Conservation (phyloP, 30 jellyfish, hydroid and myxozoan species). For the Cassiopea andromeda region DNA sequence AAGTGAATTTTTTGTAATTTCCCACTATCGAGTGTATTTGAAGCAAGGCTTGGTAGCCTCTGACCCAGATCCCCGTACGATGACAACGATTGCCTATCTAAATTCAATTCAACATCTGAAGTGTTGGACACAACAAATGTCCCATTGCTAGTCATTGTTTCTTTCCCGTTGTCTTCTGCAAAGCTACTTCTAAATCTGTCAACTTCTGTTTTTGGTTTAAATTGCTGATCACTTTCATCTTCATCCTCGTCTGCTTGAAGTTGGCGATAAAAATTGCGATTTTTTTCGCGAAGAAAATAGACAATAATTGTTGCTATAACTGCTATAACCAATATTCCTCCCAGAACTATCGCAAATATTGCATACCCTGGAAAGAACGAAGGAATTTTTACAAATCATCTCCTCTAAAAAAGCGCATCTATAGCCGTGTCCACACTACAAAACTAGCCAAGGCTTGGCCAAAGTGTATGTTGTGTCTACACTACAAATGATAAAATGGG, state of each 20-base stretch:
- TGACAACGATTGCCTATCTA: not conserved
- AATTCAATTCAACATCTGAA: too few species aligned
- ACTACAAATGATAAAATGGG: too few species aligned
- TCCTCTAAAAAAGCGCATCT: not conserved
- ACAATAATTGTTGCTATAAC: constrained; percentile 3
- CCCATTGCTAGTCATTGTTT: too few species aligned
- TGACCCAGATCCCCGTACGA: not conserved
- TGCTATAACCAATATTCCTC: constrained; percentile 15
- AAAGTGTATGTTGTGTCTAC: too few species aligned
- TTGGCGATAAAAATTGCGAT: not conserved
- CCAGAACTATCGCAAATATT: constrained; percentile 3
- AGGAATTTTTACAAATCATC: not conserved
- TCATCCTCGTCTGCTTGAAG: not conserved
- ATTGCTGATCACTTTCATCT: not conserved
- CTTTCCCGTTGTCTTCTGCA: not conserved
- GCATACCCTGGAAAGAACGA: constrained; percentile 49
- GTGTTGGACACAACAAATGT: too few species aligned
- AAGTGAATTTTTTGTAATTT: constrained; percentile 28
- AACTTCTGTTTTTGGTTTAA: not conserved
- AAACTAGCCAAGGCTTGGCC: too few species aligned
- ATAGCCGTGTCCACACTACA: not conserved
- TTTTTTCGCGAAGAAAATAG: constrained; percentile 2
- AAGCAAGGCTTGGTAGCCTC: not conserved
- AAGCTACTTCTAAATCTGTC: not conserved
- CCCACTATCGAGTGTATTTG: not conserved